Base-by-base conservation (phyloP, 2,888 invertebrate species). In the Nemapogon koenigi region DNA sequence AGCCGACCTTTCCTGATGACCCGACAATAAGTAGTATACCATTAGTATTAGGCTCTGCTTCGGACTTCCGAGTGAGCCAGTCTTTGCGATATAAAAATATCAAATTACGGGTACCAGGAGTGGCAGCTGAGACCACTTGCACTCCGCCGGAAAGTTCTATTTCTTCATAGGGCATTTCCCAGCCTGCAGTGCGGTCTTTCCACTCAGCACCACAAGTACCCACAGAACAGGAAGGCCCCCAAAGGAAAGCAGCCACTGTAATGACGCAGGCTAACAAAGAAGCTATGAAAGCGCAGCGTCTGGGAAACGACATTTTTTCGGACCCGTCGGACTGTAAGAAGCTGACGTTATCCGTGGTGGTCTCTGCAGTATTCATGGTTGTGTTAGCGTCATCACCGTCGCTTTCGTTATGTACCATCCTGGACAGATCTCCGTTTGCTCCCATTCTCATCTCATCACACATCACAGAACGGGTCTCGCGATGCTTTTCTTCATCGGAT, bases 51-150 rank as follows among this genome's bases (percentile, higher is more conserved):
- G 66, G 67, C 42, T 68, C 62, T 43, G 72, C 72, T 35, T 83
- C 82, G 3, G 72, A 67, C 38, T 78, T 51, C 39, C 61, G 81
- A n/a, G n/a, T n/a, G 63, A 84, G 84, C 36, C 83, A 79, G 55
- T 86, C 86, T 4, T 88, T 88, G 40, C 88, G 82, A 51, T 89
- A 86, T 42, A 91, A 82, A 49, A 90, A 84, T 47, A 90, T 87
- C 29, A 91, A 62, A 62, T 89, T 90, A 48, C 83, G 83, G 29
- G 84, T 84, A 49, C 84, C 82, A 25, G 83, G 83, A 40, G 83
- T 72, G 2, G 83, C 68, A 0, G 87, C 87, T 29, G 82, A 80
- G 0, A 89, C 88, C 0, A 88, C 82, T 62, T 86, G 87, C 11
- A 89, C 85, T 8, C 82, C 81, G 1, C 89, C 89, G 19, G 85